Conservation (phyloP, 2,113 vertebrate genomes). For the Menidia beryllina region DNA sequence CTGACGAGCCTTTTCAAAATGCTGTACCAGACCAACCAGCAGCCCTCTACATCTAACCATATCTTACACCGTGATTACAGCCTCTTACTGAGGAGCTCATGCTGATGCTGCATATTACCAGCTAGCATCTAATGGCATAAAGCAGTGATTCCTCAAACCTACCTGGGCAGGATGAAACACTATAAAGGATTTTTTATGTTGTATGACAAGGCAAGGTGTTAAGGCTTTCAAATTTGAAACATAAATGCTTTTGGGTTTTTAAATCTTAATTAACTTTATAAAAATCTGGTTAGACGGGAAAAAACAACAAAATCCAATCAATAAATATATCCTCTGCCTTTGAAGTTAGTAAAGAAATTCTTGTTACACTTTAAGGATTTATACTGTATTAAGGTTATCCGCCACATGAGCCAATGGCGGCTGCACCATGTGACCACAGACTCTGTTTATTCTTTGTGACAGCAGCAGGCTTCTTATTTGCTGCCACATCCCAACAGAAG, state of each 20-base stretch:
- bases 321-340: background rate
- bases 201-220: background rate
- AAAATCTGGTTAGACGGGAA: background rate
- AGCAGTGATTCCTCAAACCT: slow-evolving; percentile 3
- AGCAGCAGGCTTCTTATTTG: no score
- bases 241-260: no score
- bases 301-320: background rate
- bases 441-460: no score
- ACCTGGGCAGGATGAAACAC: background rate
- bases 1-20: slow-evolving; percentile 64
- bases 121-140: slow-evolving; percentile 18
- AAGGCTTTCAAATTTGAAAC: background rate
- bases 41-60: slow-evolving; percentile 51
- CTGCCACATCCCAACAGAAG: no score
- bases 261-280: background rate
- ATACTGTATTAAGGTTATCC: no score
- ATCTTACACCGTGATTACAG: slow-evolving; percentile 76
- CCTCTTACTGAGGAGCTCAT: slow-evolving; percentile 69
- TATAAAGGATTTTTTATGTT: background rate
- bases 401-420: no score
- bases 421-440: no score
- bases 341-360: no score
- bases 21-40: slow-evolving; percentile 46
- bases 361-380: background rate
- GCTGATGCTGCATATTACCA: slow-evolving; percentile 63